These are phyloP conservation scores for Mimachlamys varia DNA, from an alignment of 2,888 invertebrate species.

Conservation along the genomic window DNA sequence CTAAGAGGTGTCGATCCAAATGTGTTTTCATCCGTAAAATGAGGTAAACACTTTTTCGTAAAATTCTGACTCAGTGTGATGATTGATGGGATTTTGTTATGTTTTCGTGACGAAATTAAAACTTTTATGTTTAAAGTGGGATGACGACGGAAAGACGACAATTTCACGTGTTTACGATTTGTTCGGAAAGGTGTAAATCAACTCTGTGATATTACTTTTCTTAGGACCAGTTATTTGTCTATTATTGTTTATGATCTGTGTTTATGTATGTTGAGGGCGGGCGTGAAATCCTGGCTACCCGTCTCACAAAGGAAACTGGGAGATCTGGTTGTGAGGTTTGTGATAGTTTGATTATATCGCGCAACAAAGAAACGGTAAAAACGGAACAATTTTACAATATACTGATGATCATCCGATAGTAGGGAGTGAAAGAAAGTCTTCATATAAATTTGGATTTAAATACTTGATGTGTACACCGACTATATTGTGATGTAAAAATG, in stretches of 20 bases:
- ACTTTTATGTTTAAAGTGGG: too few relatives aligned
- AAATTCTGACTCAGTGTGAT: neutral
- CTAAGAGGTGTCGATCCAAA: neutral
- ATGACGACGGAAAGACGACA: neutral
- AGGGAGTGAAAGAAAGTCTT: neutral
- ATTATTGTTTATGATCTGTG: neutral
- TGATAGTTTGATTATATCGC: neutral
- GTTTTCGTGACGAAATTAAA: neutral
- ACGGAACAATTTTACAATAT: neutral
- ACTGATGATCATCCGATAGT: neutral
- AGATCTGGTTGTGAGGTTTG: neutral
- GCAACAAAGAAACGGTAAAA: neutral
- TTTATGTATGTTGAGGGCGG: neutral
- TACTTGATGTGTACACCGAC: neutral
- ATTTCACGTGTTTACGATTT: neutral
- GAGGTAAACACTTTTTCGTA: neutral
- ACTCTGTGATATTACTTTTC: neutral
- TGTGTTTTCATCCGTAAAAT: slow-evolving; percentile 11
- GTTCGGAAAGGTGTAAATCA: neutral
- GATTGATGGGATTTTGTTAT: neutral
- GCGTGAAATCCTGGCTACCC: neutral
- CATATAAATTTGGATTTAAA: neutral
- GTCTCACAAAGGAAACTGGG: neutral
- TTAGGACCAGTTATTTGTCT: neutral
- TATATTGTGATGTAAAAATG: neutral